Evolutionary conservation across 2,797 vertebrate species (phyloP).

Genomic region (Cirrhinus molitorella): DNA sequence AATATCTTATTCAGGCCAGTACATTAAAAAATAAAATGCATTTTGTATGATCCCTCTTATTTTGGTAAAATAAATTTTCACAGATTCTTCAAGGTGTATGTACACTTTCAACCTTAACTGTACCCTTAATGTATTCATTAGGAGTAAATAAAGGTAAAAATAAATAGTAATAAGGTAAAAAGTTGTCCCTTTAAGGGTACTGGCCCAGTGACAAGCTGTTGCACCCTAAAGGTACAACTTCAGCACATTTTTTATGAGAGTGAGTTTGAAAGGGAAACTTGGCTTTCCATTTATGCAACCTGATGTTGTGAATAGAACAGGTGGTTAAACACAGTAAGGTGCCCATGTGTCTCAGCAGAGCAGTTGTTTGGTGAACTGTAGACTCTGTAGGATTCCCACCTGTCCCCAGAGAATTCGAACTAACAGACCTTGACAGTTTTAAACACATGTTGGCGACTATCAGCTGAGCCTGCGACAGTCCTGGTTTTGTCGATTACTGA

Average conservation of each 20-base stretch:
- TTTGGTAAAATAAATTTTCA: no score
- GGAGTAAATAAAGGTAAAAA: no score
- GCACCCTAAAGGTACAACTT: not conserved
- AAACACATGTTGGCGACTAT: constrained; percentile 3
- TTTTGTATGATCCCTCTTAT: no score
- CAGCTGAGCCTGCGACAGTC: constrained; percentile 12
- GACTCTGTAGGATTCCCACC: constrained; percentile 4
- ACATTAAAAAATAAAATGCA: no score
- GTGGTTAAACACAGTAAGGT: constrained; percentile 34
- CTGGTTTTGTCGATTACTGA: not conserved
- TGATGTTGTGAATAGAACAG: constrained; percentile 1
- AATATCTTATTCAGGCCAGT: no score
- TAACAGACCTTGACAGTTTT: not conserved
- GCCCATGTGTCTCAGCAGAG: constrained; percentile 11
- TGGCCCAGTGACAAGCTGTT: not conserved
- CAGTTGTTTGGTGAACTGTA: constrained; percentile 24
- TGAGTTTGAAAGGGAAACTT: constrained; percentile 31
- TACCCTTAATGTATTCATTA: not conserved
- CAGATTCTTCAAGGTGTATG: no score
- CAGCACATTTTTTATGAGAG: not conserved
- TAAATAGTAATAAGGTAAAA: not conserved
- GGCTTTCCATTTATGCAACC: not conserved
- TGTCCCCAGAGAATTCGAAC: constrained; percentile 21
- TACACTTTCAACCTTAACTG: not conserved
- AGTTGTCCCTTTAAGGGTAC: not conserved